Percentiles rank a stretch among this genome's conserved stretches.
These are phyloP conservation scores for Orthosia cruda DNA, from an alignment of 2,888 invertebrate genomes.

Conservation along the genomic window DNA sequence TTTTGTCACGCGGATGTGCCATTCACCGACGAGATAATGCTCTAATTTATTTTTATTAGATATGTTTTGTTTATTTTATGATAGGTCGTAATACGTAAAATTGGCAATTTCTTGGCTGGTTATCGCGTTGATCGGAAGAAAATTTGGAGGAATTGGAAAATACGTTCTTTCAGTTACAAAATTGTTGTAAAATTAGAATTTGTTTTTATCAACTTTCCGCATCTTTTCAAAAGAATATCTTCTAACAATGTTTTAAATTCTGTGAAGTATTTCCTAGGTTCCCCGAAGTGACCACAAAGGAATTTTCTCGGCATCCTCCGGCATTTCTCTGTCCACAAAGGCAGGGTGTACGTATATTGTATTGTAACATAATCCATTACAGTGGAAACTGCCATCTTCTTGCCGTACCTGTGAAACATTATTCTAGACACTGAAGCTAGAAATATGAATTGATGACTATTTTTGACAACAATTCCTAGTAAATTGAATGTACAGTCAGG, in stretches of 20 bases:
- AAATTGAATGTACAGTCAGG: too few relatives aligned
- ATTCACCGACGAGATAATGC: constrained; percentile 28
- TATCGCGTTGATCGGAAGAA: constrained; percentile 16
- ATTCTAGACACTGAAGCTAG: too few relatives aligned
- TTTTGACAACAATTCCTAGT: too few relatives aligned
- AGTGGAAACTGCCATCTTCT: background rate
- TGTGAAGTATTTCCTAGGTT: constrained; percentile 15
- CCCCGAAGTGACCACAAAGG: constrained; percentile 20
- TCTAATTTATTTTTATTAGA: constrained; percentile 50
- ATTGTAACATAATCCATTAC: constrained; percentile 16
- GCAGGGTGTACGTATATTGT: constrained; percentile 1
- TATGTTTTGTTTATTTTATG: constrained; percentile 30
- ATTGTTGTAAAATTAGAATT: background rate
- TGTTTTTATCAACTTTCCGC: background rate
- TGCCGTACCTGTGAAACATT: background rate
- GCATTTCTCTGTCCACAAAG: constrained; percentile 41
- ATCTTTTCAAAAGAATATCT: constrained; percentile 2
- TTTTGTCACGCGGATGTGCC: constrained; percentile 36
- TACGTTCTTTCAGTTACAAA: background rate
- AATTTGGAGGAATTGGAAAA: constrained; percentile 3
- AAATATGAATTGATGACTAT: too few relatives aligned
- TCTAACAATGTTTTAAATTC: constrained; percentile 17
- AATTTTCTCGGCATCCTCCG: constrained; percentile 12
- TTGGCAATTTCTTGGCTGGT: constrained; percentile 30
- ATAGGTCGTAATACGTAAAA: constrained; percentile 13